Evolutionary conservation across 2,797 vertebrate genomes (phyloP).

Genomic region (Hipposideros larvatus): DNA sequence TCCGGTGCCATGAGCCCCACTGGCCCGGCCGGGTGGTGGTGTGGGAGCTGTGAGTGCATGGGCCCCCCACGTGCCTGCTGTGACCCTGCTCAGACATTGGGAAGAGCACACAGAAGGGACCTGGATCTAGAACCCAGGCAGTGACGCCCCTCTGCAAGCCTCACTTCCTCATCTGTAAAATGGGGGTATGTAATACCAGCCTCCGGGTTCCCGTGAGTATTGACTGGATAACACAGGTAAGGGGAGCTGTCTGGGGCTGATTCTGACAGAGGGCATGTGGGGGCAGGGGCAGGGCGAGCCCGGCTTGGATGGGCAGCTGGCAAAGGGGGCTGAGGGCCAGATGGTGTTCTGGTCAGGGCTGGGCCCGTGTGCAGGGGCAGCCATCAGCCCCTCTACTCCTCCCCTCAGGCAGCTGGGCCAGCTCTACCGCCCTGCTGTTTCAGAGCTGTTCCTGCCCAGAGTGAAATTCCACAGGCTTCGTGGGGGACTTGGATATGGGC

Average conservation of each 20-base stretch:
- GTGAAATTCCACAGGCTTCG: neutral
- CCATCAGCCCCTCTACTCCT: neutral
- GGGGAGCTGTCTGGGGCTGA: neutral
- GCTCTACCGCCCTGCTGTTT: no score
- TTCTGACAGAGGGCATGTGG: neutral
- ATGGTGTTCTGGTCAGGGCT: neutral
- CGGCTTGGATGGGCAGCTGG: neutral
- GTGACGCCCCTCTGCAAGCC: neutral
- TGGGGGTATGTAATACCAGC: neutral
- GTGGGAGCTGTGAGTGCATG: accelerated
- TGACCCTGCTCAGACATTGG: no score
- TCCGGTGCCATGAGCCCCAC: neutral
- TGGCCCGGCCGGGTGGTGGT: neutral
- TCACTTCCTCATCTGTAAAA: neutral
- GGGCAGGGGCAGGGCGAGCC: neutral
- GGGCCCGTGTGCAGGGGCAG: accelerated
- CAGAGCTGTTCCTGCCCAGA: neutral
- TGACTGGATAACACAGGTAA: accelerated
- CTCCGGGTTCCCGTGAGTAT: neutral
- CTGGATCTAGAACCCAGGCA: neutral
- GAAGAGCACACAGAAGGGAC: neutral
- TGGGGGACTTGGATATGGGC: neutral
- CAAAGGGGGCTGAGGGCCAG: neutral
- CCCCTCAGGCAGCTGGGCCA: neutral
- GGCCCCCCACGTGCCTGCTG: accelerated